Base-by-base conservation (phyloP, 2,888 invertebrate species). In the Merodon equestris region DNA sequence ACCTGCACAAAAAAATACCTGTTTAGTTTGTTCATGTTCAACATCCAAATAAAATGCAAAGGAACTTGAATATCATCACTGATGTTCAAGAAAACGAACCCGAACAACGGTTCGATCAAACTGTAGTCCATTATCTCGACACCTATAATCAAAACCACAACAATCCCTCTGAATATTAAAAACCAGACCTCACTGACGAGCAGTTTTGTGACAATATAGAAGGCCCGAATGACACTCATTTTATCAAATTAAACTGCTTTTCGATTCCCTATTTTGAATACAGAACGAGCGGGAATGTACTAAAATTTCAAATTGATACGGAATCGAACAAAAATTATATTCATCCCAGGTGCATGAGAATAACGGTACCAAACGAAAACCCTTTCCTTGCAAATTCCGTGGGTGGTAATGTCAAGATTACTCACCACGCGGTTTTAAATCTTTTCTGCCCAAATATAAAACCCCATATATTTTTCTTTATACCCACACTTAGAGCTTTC, bases 281-380 rank as follows among this genome's bases (percentile, higher is more conserved):
- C 14, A 44, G 14, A 14, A 44, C 44, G 45, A 45, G 45, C 45
- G 15, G 45, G 14, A 5, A 45, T 2, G 10, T 45, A 10, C 15
- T 45, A 2, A 45, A 27, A 34, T n/a, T 45, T 12, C 44, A 14
- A n/a, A 9, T 42, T n/a, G 44, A 18, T 18, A 18, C 42, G 1
- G 19, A 7, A n/a, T 58, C 45, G 1, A 58, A 58, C 14, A 12
- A 19, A 36, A 58, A 58, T 9, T 34, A 58, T 4, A 54, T 48
- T n/a, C 38, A 60, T 38, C 38, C 48, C 18, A 18, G 17, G 4
- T 13, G 47, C 7, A 13, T 48, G 7, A 7, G 19, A 0, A 48
- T 9, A 10, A n/a, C 10, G 10, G 9, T 40, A 40, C 40, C 40
- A 9, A 40, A 40, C 40, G 40, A 36, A n/a, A n/a, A 53, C 10